These are phyloP conservation scores for Diadumene lineata DNA, from an alignment of 92 coral and sea anemone species.

Conservation along the genomic window DNA sequence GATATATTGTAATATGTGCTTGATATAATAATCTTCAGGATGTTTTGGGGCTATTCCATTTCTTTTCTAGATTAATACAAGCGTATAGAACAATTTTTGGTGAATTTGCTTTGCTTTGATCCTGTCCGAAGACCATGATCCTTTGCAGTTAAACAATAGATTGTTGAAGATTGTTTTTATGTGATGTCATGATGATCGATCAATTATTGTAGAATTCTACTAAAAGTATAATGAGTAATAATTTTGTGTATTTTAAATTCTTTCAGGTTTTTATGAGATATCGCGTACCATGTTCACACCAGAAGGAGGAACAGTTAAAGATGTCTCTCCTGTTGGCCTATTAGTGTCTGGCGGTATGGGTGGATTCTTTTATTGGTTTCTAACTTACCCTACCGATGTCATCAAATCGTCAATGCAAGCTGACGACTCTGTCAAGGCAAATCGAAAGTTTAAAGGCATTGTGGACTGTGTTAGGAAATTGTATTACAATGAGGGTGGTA, in stretches of 20 bases:
- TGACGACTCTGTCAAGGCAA: constrained; percentile 60
- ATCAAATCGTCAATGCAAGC: constrained; percentile 87
- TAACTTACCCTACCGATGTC: constrained; percentile 85
- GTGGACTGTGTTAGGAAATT: constrained; percentile 69
- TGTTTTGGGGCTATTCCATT: too few relatives aligned
- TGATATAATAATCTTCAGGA: too few relatives aligned
- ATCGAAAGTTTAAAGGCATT: constrained; percentile 64
- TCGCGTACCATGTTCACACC: constrained; percentile 62
- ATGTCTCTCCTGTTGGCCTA: constrained; percentile 75
- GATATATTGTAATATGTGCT: too few relatives aligned
- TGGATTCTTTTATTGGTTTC: constrained; percentile 87
- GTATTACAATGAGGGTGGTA: constrained; percentile 67
- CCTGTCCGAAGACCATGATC: too few relatives aligned
- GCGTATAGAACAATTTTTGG: too few relatives aligned
- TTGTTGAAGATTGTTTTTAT: too few relatives aligned
- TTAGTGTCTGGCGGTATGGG: constrained; percentile 71
- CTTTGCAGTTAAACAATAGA: too few relatives aligned
- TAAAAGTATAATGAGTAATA: background rate
- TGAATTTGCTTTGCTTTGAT: too few relatives aligned
- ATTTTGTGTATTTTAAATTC: too few relatives aligned
- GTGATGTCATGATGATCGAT: too few relatives aligned
- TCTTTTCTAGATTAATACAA: too few relatives aligned
- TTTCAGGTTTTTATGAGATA: constrained; percentile 78
- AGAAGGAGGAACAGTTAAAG: constrained; percentile 72
- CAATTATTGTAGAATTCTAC: background rate